Conservation (phyloP, 1,140 invertebrate genomes). For the Neodiprion pinetum region DNA sequence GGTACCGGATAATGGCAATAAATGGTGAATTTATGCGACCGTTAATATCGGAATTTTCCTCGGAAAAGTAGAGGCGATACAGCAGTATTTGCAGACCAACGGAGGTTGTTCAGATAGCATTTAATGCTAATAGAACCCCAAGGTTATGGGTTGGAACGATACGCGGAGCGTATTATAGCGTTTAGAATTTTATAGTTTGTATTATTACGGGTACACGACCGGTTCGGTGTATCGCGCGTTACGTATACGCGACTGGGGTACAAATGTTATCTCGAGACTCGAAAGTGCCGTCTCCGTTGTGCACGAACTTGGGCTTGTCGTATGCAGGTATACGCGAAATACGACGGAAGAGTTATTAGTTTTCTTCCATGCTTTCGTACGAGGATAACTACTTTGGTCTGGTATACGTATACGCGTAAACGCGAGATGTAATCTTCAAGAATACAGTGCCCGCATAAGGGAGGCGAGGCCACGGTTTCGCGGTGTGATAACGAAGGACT, state of each 20-base stretch:
- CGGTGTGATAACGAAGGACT: not conserved
- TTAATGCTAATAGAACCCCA: not conserved
- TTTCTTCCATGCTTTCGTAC: constrained; percentile 4
- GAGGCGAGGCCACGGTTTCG: too few species aligned
- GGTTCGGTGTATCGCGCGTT: not conserved
- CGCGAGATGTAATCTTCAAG: not conserved
- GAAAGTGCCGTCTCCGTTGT: not conserved
- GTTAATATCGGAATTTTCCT: not conserved
- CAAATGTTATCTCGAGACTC: not conserved
- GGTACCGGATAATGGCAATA: not conserved
- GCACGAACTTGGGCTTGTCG: not conserved
- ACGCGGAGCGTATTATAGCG: not conserved
- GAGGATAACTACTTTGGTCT: not conserved
- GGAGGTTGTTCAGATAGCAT: constrained; percentile 2
- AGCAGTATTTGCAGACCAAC: not conserved
- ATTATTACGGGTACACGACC: not conserved
- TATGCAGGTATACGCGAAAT: not conserved
- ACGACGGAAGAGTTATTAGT: not conserved
- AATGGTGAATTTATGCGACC: not conserved
- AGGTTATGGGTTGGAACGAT: not conserved
- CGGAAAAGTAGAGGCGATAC: not conserved
- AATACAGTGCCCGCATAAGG: too few species aligned
- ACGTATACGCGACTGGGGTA: not conserved
- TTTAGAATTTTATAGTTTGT: not conserved
- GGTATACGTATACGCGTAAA: not conserved